These are phyloP conservation scores for Gymnorhina tibicen DNA, from an alignment of 2,113 vertebrate genomes.

Conservation along the genomic window DNA sequence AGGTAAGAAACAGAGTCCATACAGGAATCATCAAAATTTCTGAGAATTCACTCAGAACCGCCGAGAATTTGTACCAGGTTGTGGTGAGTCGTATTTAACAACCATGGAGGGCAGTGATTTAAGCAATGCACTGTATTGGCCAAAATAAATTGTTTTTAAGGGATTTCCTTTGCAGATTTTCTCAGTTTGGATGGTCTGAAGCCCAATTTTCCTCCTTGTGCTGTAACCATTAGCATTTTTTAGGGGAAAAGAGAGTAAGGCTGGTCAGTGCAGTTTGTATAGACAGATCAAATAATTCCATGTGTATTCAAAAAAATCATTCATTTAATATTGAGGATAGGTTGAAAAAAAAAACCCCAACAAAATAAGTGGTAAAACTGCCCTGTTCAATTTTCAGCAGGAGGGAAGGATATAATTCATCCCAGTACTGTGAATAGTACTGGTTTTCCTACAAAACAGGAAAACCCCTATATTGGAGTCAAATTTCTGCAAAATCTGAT, in stretches of 20 bases:
- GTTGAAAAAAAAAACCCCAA: background rate
- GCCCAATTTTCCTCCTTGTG: background rate
- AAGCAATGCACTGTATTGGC: fast-evolving
- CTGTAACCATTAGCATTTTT: background rate
- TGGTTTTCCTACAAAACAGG: background rate
- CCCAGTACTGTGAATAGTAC: background rate
- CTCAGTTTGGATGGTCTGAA: background rate
- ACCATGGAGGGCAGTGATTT: fast-evolving
- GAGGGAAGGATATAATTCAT: background rate
- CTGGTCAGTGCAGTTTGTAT: background rate
- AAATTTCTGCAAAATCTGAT: background rate
- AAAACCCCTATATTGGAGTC: background rate
- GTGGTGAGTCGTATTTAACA: background rate
- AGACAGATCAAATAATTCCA: background rate
- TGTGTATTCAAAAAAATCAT: background rate
- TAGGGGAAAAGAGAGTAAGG: background rate
- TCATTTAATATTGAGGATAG: background rate
- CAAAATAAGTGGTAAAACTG: background rate
- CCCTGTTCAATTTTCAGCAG: background rate
- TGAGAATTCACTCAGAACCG: background rate
- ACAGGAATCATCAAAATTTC: background rate
- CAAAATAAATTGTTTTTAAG: background rate
- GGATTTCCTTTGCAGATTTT: background rate
- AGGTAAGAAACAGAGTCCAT: background rate
- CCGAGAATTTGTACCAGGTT: background rate